A percentile compares a stretch with the other conserved stretches of the same genome.
These are phyloP conservation scores for Enteromius mattozi DNA, from an alignment of 2,797 vertebrate genomes.

Conservation along the genomic window DNA sequence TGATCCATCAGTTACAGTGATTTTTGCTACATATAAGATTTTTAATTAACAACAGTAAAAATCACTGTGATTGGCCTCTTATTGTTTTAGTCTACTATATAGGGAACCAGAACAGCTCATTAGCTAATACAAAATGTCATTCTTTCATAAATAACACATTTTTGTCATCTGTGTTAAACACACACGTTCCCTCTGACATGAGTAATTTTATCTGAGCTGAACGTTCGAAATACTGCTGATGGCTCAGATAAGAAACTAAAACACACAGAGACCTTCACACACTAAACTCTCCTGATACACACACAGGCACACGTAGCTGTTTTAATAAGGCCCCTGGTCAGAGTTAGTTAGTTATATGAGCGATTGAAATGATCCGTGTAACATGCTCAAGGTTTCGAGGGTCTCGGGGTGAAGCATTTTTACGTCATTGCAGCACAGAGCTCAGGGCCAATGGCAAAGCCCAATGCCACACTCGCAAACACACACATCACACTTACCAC, in stretches of 20 bases:
- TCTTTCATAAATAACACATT: background rate
- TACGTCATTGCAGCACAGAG: constrained; percentile 39
- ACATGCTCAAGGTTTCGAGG: constrained; percentile 48
- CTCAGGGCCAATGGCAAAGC: constrained; percentile 35
- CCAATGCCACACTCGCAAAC: constrained; percentile 24
- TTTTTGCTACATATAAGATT: background rate
- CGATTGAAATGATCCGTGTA: constrained; percentile 16
- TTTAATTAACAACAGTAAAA: background rate
- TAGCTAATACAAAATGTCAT: background rate
- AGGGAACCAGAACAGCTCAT: background rate
- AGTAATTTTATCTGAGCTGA: constrained; percentile 51
- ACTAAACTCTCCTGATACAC: constrained; percentile 17
- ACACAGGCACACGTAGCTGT: background rate
- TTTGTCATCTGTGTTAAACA: constrained; percentile 6
- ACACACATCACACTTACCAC: background rate
- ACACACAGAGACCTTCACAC: constrained; percentile 51
- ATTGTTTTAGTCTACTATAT: background rate
- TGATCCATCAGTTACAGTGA: background rate
- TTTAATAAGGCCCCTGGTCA: constrained; percentile 1
- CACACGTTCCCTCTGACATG: constrained; percentile 28
- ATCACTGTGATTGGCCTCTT: background rate
- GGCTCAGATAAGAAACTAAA: constrained; percentile 46
- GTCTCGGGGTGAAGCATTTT: constrained; percentile 35
- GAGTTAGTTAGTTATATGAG: background rate
- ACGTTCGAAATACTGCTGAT: constrained; percentile 46